These are phyloP conservation scores for Chelonus insularis DNA, from an alignment of 1,140 invertebrate genomes.

Conservation along the genomic window DNA sequence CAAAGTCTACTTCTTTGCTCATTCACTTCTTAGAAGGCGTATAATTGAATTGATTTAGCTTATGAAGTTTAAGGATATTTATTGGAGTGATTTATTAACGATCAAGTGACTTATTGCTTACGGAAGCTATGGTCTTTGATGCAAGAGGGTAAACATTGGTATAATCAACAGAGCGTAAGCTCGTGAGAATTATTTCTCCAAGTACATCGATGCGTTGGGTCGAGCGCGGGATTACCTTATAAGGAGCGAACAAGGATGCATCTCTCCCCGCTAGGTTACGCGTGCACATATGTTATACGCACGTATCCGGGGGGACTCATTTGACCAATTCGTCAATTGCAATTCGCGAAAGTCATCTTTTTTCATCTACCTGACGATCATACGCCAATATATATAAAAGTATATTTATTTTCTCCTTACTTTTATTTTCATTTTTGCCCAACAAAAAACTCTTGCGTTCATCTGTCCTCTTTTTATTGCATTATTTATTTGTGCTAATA, in stretches of 20 bases:
- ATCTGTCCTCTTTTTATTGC: too few relatives aligned
- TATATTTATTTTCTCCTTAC: too few relatives aligned
- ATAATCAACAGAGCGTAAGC: constrained; percentile 43
- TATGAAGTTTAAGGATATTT: too few relatives aligned
- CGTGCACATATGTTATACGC: constrained; percentile 47
- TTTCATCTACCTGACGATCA: neutral
- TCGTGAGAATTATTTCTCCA: constrained; percentile 51
- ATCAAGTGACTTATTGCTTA: neutral
- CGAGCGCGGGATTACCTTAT: constrained; percentile 51
- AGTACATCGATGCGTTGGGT: constrained; percentile 23
- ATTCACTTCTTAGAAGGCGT: too few relatives aligned
- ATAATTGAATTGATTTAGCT: too few relatives aligned
- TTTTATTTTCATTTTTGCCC: too few relatives aligned
- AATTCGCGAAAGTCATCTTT: constrained; percentile 19
- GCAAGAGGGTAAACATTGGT: constrained; percentile 27
- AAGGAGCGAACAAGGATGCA: constrained; percentile 57
- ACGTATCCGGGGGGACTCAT: constrained; percentile 37
- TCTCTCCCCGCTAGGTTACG: constrained; percentile 47
- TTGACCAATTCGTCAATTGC: constrained; percentile 29
- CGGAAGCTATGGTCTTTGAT: neutral
- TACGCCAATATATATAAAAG: too few relatives aligned
- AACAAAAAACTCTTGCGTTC: too few relatives aligned
- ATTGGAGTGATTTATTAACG: too few relatives aligned
- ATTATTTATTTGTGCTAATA: too few relatives aligned
- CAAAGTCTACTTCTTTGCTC: too few relatives aligned